These are phyloP conservation scores for Lagocephalus sceleratus DNA, from an alignment of 2,797 vertebrate genomes.

Conservation along the genomic window DNA sequence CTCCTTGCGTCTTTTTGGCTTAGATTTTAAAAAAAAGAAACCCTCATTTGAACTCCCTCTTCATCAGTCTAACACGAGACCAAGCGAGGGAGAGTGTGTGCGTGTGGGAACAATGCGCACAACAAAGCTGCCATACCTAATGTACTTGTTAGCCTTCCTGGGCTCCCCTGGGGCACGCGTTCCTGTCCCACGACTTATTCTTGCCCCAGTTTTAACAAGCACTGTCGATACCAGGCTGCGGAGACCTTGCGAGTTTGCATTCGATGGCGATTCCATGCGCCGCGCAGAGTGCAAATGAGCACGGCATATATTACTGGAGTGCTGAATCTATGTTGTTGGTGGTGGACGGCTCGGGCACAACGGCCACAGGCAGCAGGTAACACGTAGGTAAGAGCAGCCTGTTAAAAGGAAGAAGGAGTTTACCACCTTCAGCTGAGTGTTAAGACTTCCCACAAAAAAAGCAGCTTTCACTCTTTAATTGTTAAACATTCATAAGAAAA, in stretches of 20 bases:
- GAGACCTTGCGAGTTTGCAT: conserved; percentile 69
- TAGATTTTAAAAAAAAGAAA: too few species aligned
- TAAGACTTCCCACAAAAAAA: too few species aligned
- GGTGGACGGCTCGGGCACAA: conserved; percentile 51
- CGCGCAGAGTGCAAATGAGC: conserved; percentile 74
- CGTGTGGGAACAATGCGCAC: conserved; percentile 66
- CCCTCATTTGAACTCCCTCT: conserved; percentile 1
- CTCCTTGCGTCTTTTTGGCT: too few species aligned
- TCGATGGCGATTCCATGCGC: conserved; percentile 73
- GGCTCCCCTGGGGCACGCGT: conserved; percentile 60
- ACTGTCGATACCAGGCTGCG: conserved; percentile 66
- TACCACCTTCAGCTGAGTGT: conserved; percentile 25
- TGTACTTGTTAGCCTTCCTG: conserved; percentile 72
- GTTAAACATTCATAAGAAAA: too few species aligned
- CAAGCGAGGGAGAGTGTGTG: conserved; percentile 28
- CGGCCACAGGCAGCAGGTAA: conserved; percentile 52
- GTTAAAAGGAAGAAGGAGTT: conserved; percentile 35
- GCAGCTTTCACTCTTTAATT: too few species aligned
- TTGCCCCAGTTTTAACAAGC: conserved; percentile 72
- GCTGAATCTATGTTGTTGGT: conserved; percentile 61
- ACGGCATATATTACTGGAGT: conserved; percentile 63
- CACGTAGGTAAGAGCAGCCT: conserved; percentile 37
- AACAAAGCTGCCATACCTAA: conserved; percentile 67
- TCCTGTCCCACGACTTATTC: conserved; percentile 68
- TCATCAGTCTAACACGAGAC: conserved; percentile 31